These are phyloP conservation scores for Onychostoma macrolepis DNA, from an alignment of 2,113 vertebrate genomes.

Conservation along the genomic window DNA sequence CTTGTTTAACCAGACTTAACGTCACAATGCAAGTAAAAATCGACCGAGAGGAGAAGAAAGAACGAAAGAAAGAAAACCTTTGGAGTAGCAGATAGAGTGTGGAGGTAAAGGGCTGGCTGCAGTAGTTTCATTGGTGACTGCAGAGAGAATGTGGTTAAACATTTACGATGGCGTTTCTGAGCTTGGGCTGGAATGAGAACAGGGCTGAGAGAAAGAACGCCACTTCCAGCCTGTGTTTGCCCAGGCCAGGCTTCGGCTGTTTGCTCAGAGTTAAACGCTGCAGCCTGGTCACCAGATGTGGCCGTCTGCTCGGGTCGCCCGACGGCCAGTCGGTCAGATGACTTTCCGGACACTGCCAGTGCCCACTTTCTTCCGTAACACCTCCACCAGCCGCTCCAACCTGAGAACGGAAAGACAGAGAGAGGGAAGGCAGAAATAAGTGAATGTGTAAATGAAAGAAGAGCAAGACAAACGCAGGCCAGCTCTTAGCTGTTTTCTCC, in stretches of 20 bases:
- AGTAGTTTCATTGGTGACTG: conserved; percentile 45
- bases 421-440: conserved; percentile 71
- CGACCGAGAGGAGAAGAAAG: not conserved
- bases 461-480: conserved; percentile 67
- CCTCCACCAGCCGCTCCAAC: conserved; percentile 95
- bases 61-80: conserved; percentile 10
- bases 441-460: conserved; percentile 58
- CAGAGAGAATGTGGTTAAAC: conserved; percentile 86
- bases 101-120: not conserved
- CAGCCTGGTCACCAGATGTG: conserved; percentile 93
- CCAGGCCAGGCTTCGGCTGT: conserved; percentile 87
- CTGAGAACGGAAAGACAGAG: conserved; percentile 73
- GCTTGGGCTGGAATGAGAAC: conserved; percentile 85
- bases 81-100: conserved; percentile 12
- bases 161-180: conserved; percentile 83
- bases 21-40: not conserved
- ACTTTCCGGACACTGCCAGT: conserved; percentile 88
- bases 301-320: conserved; percentile 63
- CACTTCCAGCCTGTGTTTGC: conserved; percentile 92
- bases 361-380: conserved; percentile 96
- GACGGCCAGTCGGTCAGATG: conserved; percentile 78
- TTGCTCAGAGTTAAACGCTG: conserved; percentile 87
- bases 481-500: not conserved
- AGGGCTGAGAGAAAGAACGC: conserved; percentile 75
- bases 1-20: conserved; percentile 5